phyloP scores from a whole-genome alignment of 2,113 vertebrate genomes.

The Ibidorhyncha struthersii region DNA sequence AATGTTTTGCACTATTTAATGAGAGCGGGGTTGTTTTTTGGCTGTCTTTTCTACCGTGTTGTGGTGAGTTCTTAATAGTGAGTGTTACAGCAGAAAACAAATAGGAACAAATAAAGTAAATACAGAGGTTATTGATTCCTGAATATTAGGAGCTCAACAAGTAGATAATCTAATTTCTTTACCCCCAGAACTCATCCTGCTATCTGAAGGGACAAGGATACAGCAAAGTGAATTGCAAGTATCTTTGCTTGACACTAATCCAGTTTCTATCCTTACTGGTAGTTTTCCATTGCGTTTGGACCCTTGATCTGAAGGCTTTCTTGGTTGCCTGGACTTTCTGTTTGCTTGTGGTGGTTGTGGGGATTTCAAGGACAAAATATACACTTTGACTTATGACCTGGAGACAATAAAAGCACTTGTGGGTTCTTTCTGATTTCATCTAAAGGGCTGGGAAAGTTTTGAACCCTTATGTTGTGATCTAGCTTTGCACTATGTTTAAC shows the following conservation, averaged over 20 bases:
- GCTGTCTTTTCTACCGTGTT: neutral
- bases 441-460: neutral
- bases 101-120: neutral
- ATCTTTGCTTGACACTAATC: neutral
- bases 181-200: neutral
- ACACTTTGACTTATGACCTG: neutral
- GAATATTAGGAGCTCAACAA: neutral
- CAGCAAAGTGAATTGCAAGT: neutral
- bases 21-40: neutral
- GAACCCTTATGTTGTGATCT: neutral
- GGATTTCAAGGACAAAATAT: neutral
- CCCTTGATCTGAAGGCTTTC: neutral
- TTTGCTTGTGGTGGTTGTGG: neutral
- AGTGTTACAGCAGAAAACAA: neutral
- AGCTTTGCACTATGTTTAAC: neutral
- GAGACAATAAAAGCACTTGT: neutral
- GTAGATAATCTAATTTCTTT: neutral
- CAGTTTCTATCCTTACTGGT: neutral
- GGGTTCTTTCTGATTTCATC: neutral
- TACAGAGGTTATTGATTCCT: neutral
- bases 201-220: neutral
- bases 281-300: neutral
- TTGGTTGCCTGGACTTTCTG: neutral
- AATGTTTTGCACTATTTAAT: neutral
- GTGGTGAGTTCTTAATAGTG: neutral